A percentile compares a stretch with the other conserved stretches of the same genome.
These are phyloP conservation scores for Nerophis lumbriciformis DNA, from an alignment of 2,113 vertebrate genomes.

Conservation along the genomic window DNA sequence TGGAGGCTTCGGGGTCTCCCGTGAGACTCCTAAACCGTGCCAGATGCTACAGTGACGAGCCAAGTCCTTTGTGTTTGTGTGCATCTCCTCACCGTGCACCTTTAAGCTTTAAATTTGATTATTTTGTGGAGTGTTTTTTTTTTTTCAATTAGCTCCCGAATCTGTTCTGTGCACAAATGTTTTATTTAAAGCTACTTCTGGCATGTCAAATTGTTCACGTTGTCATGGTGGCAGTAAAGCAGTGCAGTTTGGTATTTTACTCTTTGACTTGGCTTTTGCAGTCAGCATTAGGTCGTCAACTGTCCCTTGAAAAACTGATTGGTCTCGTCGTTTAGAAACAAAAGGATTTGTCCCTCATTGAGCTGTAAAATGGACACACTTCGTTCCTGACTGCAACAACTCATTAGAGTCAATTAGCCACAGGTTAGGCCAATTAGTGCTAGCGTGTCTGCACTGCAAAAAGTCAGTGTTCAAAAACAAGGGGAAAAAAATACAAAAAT, in stretches of 20 bases:
- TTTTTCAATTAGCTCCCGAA: constrained; percentile 70
- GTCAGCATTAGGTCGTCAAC: no score
- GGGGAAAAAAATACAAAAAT: no score
- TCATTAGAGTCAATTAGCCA: no score
- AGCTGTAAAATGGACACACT: no score
- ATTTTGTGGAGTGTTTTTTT: constrained; percentile 65
- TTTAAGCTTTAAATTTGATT: constrained; percentile 75
- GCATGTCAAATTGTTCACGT: neutral
- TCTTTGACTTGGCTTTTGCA: no score
- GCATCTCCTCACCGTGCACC: constrained; percentile 33
- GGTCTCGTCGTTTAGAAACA: no score
- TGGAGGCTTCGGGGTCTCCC: constrained; percentile 67
- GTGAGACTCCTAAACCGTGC: constrained; percentile 69
- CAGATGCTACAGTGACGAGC: constrained; percentile 55
- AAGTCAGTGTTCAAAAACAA: no score
- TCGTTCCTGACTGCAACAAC: no score
- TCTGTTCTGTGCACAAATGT: neutral
- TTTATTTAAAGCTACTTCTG: constrained; percentile 6
- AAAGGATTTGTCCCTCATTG: no score
- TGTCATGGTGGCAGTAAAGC: neutral
- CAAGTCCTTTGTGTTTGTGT: constrained; percentile 32
- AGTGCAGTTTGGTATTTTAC: neutral
- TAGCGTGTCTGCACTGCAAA: no score
- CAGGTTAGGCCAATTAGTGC: no score
- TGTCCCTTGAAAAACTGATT: no score